phyloP scores from a whole-genome alignment of 1,140 invertebrate species.

The Dendroctonus ponderosae region DNA sequence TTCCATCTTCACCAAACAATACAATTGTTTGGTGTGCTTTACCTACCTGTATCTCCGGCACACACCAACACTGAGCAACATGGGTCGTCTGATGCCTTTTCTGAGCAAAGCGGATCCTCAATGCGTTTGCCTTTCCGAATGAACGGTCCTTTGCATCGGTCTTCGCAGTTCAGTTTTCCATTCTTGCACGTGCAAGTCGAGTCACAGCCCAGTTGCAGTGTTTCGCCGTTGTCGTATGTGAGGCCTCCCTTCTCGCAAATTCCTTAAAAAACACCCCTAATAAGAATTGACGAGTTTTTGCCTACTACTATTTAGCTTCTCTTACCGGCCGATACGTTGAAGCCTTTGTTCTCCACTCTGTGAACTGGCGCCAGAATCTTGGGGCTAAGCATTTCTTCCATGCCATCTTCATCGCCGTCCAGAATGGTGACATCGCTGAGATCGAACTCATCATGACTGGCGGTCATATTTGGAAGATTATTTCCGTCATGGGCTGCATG shows the following conservation, averaged over 20 bases:
- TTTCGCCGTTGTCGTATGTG: conserved; percentile 58
- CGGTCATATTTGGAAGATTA: conserved; percentile 29
- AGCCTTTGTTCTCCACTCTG: neutral
- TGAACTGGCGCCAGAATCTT: conserved; percentile 42
- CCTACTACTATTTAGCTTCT: neutral
- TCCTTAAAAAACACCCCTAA: conserved; percentile 30
- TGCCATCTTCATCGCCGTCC: conserved; percentile 58
- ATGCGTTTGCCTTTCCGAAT: conserved; percentile 61
- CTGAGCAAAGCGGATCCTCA: conserved; percentile 71
- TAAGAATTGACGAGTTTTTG: neutral
- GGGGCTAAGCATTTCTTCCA: conserved; percentile 46
- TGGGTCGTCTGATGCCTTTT: conserved; percentile 66
- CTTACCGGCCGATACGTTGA: conserved; percentile 33
- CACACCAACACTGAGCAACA: conserved; percentile 75
- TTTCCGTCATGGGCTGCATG: conserved; percentile 34
- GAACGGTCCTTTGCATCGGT: conserved; percentile 62
- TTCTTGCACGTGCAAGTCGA: conserved; percentile 66
- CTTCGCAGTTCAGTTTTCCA: conserved; percentile 65
- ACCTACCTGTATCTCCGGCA: conserved; percentile 55
- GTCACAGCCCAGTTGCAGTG: conserved; percentile 66
- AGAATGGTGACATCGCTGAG: conserved; percentile 69
- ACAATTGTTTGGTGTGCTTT: neutral
- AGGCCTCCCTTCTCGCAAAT: conserved; percentile 46
- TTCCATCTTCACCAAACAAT: conserved; percentile 7
- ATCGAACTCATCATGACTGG: conserved; percentile 43